Evolutionary conservation across 2,113 vertebrate genomes (phyloP).

Genomic region (Sprattus sprattus): DNA sequence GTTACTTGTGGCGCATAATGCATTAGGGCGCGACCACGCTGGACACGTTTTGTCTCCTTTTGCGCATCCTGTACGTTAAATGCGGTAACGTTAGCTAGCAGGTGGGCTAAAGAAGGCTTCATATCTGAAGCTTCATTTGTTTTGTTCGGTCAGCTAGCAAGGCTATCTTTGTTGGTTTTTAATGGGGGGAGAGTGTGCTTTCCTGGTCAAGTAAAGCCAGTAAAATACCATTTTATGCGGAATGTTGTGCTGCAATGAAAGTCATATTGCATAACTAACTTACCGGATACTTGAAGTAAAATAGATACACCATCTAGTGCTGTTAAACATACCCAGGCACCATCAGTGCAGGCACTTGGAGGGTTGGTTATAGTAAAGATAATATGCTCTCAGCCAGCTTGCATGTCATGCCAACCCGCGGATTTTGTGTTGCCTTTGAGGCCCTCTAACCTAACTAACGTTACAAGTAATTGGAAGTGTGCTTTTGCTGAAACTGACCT

Average conservation of each 20-base stretch:
- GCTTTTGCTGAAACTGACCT: slow-evolving; percentile 13
- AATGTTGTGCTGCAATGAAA: background rate
- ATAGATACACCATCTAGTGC: background rate
- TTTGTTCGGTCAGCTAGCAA: slow-evolving; percentile 17
- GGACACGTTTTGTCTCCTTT: background rate
- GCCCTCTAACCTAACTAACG: slow-evolving; percentile 30
- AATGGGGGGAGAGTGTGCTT: background rate
- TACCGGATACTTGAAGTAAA: background rate
- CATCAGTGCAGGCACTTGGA: slow-evolving; percentile 25
- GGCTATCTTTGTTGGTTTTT: slow-evolving; percentile 11
- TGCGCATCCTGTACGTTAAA: slow-evolving; percentile 20
- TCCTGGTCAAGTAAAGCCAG: background rate
- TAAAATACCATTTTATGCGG: background rate
- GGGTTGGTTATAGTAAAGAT: slow-evolving; percentile 12
- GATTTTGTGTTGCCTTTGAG: slow-evolving; percentile 34
- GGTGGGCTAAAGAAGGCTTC: slow-evolving; percentile 24
- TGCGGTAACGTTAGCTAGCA: slow-evolving; percentile 34
- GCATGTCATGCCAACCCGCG: slow-evolving; percentile 32
- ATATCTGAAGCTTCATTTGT: slow-evolving; percentile 24
- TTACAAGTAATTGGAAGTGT: slow-evolving; percentile 20
- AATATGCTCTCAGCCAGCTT: slow-evolving; percentile 18
- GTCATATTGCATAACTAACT: slow-evolving; percentile 27
- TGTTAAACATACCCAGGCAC: background rate
- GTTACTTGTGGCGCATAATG: slow-evolving; percentile 20
- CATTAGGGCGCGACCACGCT: slow-evolving; percentile 25